Evolutionary conservation across 1,140 invertebrate genomes (phyloP).

Genomic region (Apolygus lucorum): DNA sequence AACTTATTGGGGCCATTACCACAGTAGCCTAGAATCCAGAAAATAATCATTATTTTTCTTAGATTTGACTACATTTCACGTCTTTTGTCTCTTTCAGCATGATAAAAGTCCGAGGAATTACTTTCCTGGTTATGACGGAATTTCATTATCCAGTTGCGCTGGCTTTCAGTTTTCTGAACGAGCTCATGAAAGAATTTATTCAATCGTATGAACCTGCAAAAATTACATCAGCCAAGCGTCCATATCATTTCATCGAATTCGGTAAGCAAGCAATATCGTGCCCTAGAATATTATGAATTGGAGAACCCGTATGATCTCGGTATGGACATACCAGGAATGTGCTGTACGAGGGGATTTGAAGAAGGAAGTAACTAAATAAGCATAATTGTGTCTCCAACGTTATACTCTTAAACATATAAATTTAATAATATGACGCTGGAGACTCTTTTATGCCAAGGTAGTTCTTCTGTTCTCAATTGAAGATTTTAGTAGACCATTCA

Average conservation of each 20-base stretch:
- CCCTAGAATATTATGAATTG: too few species aligned
- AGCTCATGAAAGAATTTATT: slow-evolving; percentile 42
- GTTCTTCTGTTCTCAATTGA: too few species aligned
- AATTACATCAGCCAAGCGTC: slow-evolving; percentile 38
- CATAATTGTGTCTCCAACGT: too few species aligned
- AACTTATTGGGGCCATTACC: neutral
- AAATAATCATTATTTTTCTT: neutral
- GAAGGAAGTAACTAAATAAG: too few species aligned
- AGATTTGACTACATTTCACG: neutral
- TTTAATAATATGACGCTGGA: too few species aligned
- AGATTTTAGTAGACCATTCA: too few species aligned
- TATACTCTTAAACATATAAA: too few species aligned
- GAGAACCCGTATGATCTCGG: too few species aligned
- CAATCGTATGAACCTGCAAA: slow-evolving; percentile 37
- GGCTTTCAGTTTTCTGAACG: slow-evolving; percentile 43
- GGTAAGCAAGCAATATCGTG: slow-evolving; percentile 35
- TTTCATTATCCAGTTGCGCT: slow-evolving; percentile 40
- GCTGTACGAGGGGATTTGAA: too few species aligned
- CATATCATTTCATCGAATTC: slow-evolving; percentile 43
- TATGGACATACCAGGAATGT: too few species aligned
- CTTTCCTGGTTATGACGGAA: slow-evolving; percentile 41
- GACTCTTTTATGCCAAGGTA: too few species aligned
- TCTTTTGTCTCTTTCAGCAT: slow-evolving; percentile 38
- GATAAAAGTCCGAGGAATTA: slow-evolving; percentile 38
- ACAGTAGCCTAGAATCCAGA: neutral